Conservation (phyloP, 2,888 invertebrate genomes). For the Trissonchulus latispiculum region DNA sequence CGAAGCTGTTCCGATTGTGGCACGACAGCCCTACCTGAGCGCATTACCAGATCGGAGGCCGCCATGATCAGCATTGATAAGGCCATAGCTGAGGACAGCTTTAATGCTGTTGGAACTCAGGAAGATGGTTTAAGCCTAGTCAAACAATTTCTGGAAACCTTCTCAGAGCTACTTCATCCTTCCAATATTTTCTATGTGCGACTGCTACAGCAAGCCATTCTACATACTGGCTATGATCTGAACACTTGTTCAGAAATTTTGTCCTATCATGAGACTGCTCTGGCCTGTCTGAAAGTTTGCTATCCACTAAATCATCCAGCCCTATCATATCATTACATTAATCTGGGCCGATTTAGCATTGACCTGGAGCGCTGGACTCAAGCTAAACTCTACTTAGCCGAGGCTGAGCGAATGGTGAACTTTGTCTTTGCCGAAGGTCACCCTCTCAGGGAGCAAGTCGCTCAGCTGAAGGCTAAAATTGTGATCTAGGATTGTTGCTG, state of each 20-base stretch:
- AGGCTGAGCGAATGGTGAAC: constrained; percentile 16
- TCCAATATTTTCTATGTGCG: constrained; percentile 18
- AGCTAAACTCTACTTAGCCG: constrained; percentile 1
- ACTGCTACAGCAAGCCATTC: constrained; percentile 14
- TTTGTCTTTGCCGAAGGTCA: constrained; percentile 15
- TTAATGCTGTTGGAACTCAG: too few relatives aligned
- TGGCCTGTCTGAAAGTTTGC: constrained; percentile 34
- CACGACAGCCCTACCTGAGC: constrained; percentile 13
- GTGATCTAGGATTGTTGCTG: too few relatives aligned
- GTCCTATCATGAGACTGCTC: constrained; percentile 30
- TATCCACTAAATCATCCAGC: constrained; percentile 38
- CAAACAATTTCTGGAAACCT: not conserved
- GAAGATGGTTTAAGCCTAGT: not conserved
- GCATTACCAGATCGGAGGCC: constrained; percentile 29
- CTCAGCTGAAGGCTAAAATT: too few relatives aligned
- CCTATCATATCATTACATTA: constrained; percentile 35
- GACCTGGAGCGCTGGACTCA: not conserved
- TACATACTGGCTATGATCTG: not conserved
- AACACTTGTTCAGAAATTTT: constrained; percentile 20
- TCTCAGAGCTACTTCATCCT: not conserved
- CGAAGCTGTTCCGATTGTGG: not conserved
- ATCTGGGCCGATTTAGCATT: constrained; percentile 15
- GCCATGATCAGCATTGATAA: constrained; percentile 33
- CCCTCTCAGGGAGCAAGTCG: not conserved
- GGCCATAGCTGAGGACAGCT: constrained; percentile 28